Percentiles rank a stretch among this genome's conserved stretches.
Evolutionary conservation across 2,113 vertebrate species (phyloP).

Genomic region (Pelmatolapia mariae): DNA sequence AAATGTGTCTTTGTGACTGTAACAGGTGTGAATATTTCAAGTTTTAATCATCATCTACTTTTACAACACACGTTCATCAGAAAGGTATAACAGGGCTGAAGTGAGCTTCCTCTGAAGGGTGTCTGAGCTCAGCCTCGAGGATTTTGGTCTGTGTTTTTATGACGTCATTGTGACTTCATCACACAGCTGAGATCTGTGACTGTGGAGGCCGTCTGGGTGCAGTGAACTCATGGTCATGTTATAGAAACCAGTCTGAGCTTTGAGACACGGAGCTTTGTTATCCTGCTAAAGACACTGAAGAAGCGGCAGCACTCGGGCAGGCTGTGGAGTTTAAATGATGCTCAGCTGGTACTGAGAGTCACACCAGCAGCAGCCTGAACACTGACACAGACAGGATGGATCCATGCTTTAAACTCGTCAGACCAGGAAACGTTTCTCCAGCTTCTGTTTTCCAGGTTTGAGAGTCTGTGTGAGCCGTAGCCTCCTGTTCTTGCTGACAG

Average conservation of each 20-base stretch:
- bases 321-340: neutral
- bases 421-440: neutral
- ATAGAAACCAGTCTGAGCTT: neutral
- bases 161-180: neutral
- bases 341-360: neutral
- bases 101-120: neutral
- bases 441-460: neutral
- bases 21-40: neutral
- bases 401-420: neutral
- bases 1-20: neutral
- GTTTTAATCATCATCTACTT: neutral
- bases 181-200: neutral
- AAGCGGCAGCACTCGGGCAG: neutral
- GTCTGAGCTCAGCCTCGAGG: neutral
- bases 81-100: neutral
- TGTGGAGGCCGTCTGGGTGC: neutral
- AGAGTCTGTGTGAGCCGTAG: neutral
- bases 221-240: neutral
- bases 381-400: neutral
- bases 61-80: neutral
- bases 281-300: neutral
- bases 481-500: neutral
- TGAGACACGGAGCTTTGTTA: neutral
- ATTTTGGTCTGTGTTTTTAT: fast-evolving
- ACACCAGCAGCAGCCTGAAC: neutral